Base-by-base conservation (phyloP, 1,140 invertebrate genomes). In the Rhynchophorus ferrugineus region DNA sequence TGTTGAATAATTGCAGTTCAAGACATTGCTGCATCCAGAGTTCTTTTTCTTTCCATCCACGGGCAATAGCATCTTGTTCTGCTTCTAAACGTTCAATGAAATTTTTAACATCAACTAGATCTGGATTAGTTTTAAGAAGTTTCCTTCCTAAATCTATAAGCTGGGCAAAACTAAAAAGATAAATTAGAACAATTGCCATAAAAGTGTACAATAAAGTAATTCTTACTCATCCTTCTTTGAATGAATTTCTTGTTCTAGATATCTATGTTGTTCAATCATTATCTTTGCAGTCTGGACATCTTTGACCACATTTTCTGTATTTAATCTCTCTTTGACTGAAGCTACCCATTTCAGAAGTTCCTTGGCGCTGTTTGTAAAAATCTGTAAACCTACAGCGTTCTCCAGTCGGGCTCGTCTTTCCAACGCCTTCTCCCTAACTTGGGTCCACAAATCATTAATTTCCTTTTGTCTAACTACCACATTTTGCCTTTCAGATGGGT, bases 371-470 rank as follows among this genome's bases (percentile, higher is more conserved):
- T 89, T 91, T 61, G 88, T 88, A 68, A 98, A 98, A 58, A 97
- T 91, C 69, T 96, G 91, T 61, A 91, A 84, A 0, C 94, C 94
- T 7, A 97, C 91, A 9, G 92, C 90, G 66, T 91, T 89, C 69
- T 96, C 91, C 7, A 98, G 76, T 45, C 89, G 70, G 0, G 80
- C 80, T 52, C 89, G 75, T 16, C 91, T 73, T 42, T 92, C 85
- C 8, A 79, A 76, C 1, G 92, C 91, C 64, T 92, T 91, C 2
- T 80, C 81, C 69, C 88, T 78, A 22, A 97, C 85, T 65, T 89
- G 80, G 49, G 85, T 80, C 93, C 95, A 98, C 58, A 95, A 75
- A 49, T 83, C 78, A 57, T 86, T 79, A 18, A 98, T 83, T 69
- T 97, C 89, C 56, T 82, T 80, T 70, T 95, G 89, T 39, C 89